These are phyloP conservation scores for Drosophila emarginata DNA, from an alignment of 2,888 invertebrate genomes.

Conservation along the genomic window DNA sequence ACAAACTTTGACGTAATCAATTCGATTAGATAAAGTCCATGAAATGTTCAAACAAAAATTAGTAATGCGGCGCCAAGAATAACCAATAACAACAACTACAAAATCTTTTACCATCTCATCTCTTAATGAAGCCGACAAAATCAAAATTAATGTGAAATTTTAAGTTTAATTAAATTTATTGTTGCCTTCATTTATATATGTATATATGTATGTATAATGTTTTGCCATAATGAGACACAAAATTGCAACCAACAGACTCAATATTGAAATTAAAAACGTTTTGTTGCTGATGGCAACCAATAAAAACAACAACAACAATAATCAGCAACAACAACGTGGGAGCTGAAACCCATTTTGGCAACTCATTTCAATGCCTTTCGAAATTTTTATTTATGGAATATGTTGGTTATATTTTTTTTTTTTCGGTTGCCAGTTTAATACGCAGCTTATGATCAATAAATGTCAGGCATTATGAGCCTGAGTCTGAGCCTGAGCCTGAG, in stretches of 20 bases:
- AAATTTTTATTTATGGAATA: slow-evolving; percentile 47
- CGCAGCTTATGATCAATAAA: slow-evolving; percentile 77
- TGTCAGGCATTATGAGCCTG: slow-evolving; percentile 66
- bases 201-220: neutral
- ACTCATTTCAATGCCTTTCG: slow-evolving; percentile 61
- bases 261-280: slow-evolving; percentile 31
- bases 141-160: slow-evolving; percentile 16
- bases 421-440: slow-evolving; percentile 63
- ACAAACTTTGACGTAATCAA: slow-evolving; percentile 74
- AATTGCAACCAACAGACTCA: slow-evolving; percentile 14
- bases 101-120: slow-evolving; percentile 8
- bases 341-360: slow-evolving; percentile 71
- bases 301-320: neutral
- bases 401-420: slow-evolving; percentile 18
- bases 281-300: slow-evolving; percentile 40
- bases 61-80: slow-evolving; percentile 56
- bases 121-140: slow-evolving; percentile 39
- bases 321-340: slow-evolving; percentile 53
- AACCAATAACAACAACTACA: slow-evolving; percentile 13
- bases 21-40: slow-evolving; percentile 71
- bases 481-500: slow-evolving; percentile 37
- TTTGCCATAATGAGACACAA: slow-evolving; percentile 18
- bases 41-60: slow-evolving; percentile 57
- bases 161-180: slow-evolving; percentile 22
- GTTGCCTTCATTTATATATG: neutral